Conservation (phyloP, 1,140 invertebrate genomes). For the Tetranychus urticae region DNA sequence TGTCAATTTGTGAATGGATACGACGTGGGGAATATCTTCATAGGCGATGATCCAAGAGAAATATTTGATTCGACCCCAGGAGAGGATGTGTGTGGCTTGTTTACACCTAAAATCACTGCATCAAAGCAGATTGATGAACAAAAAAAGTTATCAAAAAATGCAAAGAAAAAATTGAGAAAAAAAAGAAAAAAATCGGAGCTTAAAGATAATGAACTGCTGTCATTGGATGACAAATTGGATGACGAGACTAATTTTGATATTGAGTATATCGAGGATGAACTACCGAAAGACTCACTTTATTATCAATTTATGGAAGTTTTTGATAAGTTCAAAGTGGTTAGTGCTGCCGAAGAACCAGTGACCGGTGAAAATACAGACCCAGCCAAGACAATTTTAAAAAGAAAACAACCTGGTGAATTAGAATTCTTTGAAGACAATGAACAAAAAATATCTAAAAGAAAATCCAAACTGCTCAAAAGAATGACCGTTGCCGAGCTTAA, state of each 20-base stretch:
- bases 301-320: constrained; percentile 61
- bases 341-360: constrained; percentile 5
- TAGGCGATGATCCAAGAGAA: neutral
- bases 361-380: neutral
- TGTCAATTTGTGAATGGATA: constrained; percentile 12
- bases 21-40: constrained; percentile 5
- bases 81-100: too few relatives aligned
- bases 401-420: constrained; percentile 26
- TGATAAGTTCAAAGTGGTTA: constrained; percentile 53
- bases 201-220: too few relatives aligned
- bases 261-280: constrained; percentile 43
- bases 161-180: too few relatives aligned
- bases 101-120: too few relatives aligned
- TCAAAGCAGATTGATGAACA: too few relatives aligned
- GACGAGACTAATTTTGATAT: constrained; percentile 16
- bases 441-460: constrained; percentile 73
- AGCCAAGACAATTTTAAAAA: constrained; percentile 7
- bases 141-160: too few relatives aligned
- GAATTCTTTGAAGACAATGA: constrained; percentile 36
- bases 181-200: too few relatives aligned
- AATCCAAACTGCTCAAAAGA: constrained; percentile 75
- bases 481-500: constrained; percentile 87
- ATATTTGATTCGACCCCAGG: too few relatives aligned
- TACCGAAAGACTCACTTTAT: constrained; percentile 61
- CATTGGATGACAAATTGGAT: neutral